phyloP scores from a whole-genome alignment of 92 coral and sea anemone genomes.

The Phenganax subtilis region DNA sequence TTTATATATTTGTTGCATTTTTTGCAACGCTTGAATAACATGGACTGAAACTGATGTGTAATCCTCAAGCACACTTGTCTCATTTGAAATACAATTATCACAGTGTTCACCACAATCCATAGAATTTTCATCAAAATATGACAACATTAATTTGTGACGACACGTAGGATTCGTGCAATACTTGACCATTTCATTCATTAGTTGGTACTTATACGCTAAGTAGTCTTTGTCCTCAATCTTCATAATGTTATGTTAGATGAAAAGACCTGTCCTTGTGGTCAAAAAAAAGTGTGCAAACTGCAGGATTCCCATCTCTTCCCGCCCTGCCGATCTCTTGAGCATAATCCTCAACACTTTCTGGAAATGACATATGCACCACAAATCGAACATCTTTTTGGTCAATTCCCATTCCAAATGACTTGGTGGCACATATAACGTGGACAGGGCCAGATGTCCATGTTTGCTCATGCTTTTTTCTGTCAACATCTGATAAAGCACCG shows the following conservation, averaged over 20 bases:
- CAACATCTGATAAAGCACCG: slow-evolving; percentile 35
- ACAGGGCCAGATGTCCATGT: slow-evolving; percentile 33
- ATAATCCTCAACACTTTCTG: slow-evolving; percentile 37
- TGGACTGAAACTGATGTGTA: slow-evolving; percentile 27
- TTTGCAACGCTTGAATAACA: slow-evolving; percentile 31
- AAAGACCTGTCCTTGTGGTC: slow-evolving; percentile 45
- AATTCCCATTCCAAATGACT: slow-evolving; percentile 49
- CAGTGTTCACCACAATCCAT: slow-evolving; percentile 43
- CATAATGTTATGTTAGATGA: slow-evolving; percentile 47
- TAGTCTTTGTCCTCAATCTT: slow-evolving; percentile 46
- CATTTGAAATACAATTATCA: slow-evolving; percentile 38
- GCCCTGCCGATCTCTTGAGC: slow-evolving; percentile 47
- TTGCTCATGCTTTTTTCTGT: slow-evolving; percentile 38
- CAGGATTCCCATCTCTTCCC: slow-evolving; percentile 46
- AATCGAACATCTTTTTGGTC: slow-evolving; percentile 37
- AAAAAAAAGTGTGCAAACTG: slow-evolving; percentile 42
- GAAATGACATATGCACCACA: slow-evolving; percentile 44
- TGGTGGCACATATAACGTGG: slow-evolving; percentile 45
- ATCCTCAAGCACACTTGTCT: slow-evolving; percentile 30
- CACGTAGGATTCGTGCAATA: slow-evolving; percentile 23
- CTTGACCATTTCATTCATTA: slow-evolving; percentile 26
- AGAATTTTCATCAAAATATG: slow-evolving; percentile 37
- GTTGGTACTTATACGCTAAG: slow-evolving; percentile 21
- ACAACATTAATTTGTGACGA: slow-evolving; percentile 29
- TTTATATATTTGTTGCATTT: slow-evolving; percentile 31